These are phyloP conservation scores for Sinopyrophorus schimmeli DNA, from an alignment of 2,888 invertebrate genomes.

Conservation along the genomic window DNA sequence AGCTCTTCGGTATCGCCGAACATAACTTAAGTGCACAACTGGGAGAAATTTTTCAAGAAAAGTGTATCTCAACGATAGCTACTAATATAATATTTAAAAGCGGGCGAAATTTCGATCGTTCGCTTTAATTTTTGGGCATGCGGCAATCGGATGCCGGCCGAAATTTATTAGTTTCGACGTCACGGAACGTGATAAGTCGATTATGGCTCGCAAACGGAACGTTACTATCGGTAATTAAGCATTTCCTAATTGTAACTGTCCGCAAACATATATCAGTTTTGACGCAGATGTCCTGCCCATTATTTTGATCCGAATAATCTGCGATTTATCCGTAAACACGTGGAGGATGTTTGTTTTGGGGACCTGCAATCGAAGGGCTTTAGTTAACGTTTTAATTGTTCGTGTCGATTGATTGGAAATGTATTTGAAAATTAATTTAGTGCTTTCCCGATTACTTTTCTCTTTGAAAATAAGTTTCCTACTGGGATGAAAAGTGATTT, in stretches of 20 bases:
- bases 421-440: no score
- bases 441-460: no score
- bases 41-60: conserved; percentile 34
- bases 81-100: not conserved
- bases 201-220: conserved; percentile 32
- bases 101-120: not conserved
- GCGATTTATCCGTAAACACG: no score
- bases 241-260: conserved; percentile 36
- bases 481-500: no score
- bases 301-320: no score
- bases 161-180: conserved; percentile 28
- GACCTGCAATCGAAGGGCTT: no score
- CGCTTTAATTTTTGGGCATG: not conserved
- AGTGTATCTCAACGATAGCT: conserved; percentile 5
- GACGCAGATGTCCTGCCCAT: conserved; percentile 33
- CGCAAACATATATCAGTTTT: conserved; percentile 35
- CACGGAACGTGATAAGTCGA: conserved; percentile 32
- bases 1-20: conserved; percentile 29
- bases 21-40: conserved; percentile 28
- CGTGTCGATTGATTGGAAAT: no score
- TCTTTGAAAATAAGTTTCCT: no score
- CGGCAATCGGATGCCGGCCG: not conserved
- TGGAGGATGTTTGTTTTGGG: no score
- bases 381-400: no score
- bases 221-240: conserved; percentile 33